Base-by-base conservation (phyloP, 2,888 invertebrate genomes). In the Sycophila texana region DNA sequence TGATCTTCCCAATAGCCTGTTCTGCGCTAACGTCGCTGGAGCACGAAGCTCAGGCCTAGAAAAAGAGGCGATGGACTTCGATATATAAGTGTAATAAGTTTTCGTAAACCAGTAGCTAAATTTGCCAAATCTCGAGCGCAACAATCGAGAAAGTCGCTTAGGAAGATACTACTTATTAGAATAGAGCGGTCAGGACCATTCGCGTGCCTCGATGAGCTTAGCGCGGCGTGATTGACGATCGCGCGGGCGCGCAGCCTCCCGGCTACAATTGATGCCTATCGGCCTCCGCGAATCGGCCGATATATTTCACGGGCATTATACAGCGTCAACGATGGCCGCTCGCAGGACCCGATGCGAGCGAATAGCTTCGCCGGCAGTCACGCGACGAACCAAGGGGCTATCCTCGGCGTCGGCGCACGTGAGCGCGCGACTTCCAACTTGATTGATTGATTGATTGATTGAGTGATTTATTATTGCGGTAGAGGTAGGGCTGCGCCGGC, bases 381-480 rank as follows among this genome's bases (percentile, higher is more conserved):
- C 39, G 39, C 39, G 39, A 39, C 39, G 39, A 39, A 39, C 39
- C 39, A 7, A 39, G 39, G 39, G 39, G 39, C 39, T 10, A 39
- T 39, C 39, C 39, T 39, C 30, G 66, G 51, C 20, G 4, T 66
- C 4, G 0, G 55, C 4, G 20, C 22, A 13, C 5, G 20, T 22
- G 57, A 12, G 55, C n/a, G 68, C 26, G 26, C 13, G 53, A 57
- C 20, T 30, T 5, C 39, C 39, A n/a, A 39, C 26, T 68, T 55
- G 68, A 68, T 68, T 55, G 68, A 68, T 68, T 55, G 68, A 68
- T 68, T 55, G 68, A 68, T 68, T 55, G 55, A 63, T 72, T 57
- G 65, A 71, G 57, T 73, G 78, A 78, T 78, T 78, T 63, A 74
- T 78, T 63, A 63, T 67, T 71, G 30, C 10, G 39, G 71, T 5